A percentile compares a stretch with the other conserved stretches of the same genome.
Evolutionary conservation across 1,140 invertebrate genomes (phyloP).

Genomic region (Epicauta chinensis): DNA sequence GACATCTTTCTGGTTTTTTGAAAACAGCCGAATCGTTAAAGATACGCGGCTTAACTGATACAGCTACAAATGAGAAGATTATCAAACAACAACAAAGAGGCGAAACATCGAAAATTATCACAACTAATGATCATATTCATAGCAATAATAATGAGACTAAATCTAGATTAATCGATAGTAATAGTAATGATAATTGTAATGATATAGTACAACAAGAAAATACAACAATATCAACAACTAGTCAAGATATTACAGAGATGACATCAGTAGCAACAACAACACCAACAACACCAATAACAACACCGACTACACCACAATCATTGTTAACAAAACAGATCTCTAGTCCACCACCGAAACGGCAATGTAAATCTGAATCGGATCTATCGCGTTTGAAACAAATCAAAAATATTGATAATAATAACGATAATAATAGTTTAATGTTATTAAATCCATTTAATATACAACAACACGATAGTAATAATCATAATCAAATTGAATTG

Average conservation of each 20-base stretch:
- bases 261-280: too few relatives aligned
- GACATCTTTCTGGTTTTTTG: slow-evolving; percentile 60
- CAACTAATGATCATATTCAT: slow-evolving; percentile 16
- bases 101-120: slow-evolving; percentile 28
- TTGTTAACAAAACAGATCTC: neutral
- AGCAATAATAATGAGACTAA: too few relatives aligned
- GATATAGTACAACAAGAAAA: slow-evolving; percentile 30
- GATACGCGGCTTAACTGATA: slow-evolving; percentile 63
- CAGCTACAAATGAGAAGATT: slow-evolving; percentile 32
- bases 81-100: slow-evolving; percentile 29
- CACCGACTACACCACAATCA: too few relatives aligned
- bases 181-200: slow-evolving; percentile 24
- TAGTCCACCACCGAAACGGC: slow-evolving; percentile 31
- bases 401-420: slow-evolving; percentile 18
- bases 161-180: slow-evolving; percentile 22
- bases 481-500: slow-evolving; percentile 19
- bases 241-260: slow-evolving; percentile 32
- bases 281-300: too few relatives aligned
- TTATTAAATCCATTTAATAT: slow-evolving; percentile 32
- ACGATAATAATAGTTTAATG: slow-evolving; percentile 7
- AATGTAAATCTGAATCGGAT: slow-evolving; percentile 33
- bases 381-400: slow-evolving; percentile 16
- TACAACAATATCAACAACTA: slow-evolving; percentile 35
- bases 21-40: slow-evolving; percentile 65
- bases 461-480: slow-evolving; percentile 15